Evolutionary conservation across 1,140 invertebrate species (phyloP), one percentile per base, ranked within the genome.

Genomic region (Aphelenchoides fujianensis): DNA sequence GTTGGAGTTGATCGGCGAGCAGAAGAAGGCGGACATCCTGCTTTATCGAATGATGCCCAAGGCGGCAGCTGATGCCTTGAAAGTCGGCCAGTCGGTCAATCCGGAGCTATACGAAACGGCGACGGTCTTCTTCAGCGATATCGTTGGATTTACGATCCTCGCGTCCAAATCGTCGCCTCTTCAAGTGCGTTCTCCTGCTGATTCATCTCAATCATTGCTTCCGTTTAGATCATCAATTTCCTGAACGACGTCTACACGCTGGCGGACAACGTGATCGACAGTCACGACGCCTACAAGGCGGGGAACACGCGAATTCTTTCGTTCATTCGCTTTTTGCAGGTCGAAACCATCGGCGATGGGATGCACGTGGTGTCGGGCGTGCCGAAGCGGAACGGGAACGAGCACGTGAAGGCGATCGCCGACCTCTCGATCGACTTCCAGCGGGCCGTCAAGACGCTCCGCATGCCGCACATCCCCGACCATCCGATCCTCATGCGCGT

Each of bases 101-200:
- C 92, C 94, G 0, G 94, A 96, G 85, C 92, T 90, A 0, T 96
- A 92, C 85, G 92, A 95, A 77, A 89, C 89, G 82, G 93, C 95
- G 23, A 86, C 86, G 0, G 84, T 87, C 19, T 79, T 86, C 73
- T 87, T 87, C 73, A 85, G 90, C 31, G 93, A 96, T 84, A 95
- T 96, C 79, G 93, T 95, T 66, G 93, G 93, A 34, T 97, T 96
- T 87, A 96, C 93, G 52, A 91, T 90, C 37, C 92, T 96, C 73
- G 93, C 93, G 1, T 92, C 92, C 27, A 80, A 80, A 66, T 82
- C 79, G 55, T 83, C 80, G 0, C 85, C 86, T n/a, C 76, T 87
- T 74, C 81, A 87, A 74, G n/a, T n/a, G n/a, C n/a, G n/a, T n/a
- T n/a, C n/a, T n/a, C n/a, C n/a, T n/a, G n/a, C n/a, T n/a, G n/a